Base-by-base conservation (phyloP, 2,888 invertebrate species). In the Fragum fragum region DNA sequence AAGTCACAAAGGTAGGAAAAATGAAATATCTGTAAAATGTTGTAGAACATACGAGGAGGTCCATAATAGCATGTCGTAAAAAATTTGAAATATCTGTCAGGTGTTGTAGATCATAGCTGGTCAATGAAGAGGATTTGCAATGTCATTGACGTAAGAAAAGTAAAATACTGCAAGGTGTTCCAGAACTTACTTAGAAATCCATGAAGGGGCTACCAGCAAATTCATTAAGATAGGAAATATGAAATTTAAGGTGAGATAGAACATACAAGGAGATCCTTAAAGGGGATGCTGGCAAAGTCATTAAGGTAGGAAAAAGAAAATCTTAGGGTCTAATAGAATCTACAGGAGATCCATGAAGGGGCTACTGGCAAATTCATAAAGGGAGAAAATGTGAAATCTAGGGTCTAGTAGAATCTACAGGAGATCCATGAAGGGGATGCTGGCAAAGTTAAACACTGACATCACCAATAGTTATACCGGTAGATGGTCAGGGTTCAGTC, bases 1-100 rank as follows among this genome's bases (percentile, higher is more conserved):
- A 97, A 92, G 98, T 99, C 5, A 96, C 98, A 3, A 97, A 98
- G 91, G 94, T 95, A 9, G 39, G 39, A 9, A 39, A 39, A n/a
- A n/a, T n/a, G 98, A 98, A 0, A 98, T 98, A 98, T 96, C 97
- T 85, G 98, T 99, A 11, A 96, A 98, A 3, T 98, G 98, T 93
- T 98, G 98, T 93, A 96, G 97, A 87, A 96, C 97, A 63, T 98
- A 97, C 93, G 98, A 99, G n/a, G n/a, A n/a, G n/a, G n/a, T n/a
- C n/a, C n/a, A n/a, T n/a, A n/a, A n/a, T n/a, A n/a, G n/a, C n/a
- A n/a, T n/a, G n/a, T n/a, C n/a, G n/a, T n/a, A n/a, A n/a, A n/a
- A n/a, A n/a, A n/a, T n/a, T n/a, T n/a, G n/a, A n/a, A n/a, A n/a
- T n/a, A n/a, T n/a, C n/a, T n/a, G n/a, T n/a, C n/a, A n/a, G n/a